Base-by-base conservation (phyloP, 2,113 vertebrate genomes). In the Sitta europaea region DNA sequence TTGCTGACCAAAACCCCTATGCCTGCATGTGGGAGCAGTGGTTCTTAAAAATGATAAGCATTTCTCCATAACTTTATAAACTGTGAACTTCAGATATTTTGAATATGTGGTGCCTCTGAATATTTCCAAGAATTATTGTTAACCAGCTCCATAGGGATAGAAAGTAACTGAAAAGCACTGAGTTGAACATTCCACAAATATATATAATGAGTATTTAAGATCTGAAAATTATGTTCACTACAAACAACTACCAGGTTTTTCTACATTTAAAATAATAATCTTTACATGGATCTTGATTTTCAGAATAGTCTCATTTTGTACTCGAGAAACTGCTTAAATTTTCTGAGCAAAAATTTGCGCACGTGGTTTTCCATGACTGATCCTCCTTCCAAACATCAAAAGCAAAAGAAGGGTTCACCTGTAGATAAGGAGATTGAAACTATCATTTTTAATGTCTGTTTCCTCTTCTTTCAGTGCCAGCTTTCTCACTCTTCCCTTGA, bases 21-120 rank as follows among this genome's bases (percentile, higher is more conserved):
- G 35, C 0, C 0, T 47, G 17, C 61, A 45, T 23, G 14, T 57
- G 45, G 28, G 47, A 21, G 8, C 10, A 51, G 23, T 25, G 4
- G 25, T 38, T 82, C 59, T 63, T 74, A 66, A 86, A 75, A 62
- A 38, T 25, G 24, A 31, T 51, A 62, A 72, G 7, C 8, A 53
- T 78, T 91, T 66, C 27, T 92, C 14, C 17, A 12, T 74, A n/a
- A 23, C 38, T 92, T 90, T 51, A 51, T 33, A 22, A 12, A 67
- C 40, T 62, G 27, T 6, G 42, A 31, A 53, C 6, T 71, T 68
- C 10, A 0, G 2, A 61, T 70, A 71, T 71, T 71, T 78, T 48
- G 12, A 73, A 38, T 24, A 58, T 20, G 7, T 6, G 35, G 10
- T 63, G 42, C 8, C 15, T 73, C 58, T 73, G 27, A 50, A 29